Conservation (phyloP, 2,797 vertebrate genomes). For the Alosa sapidissima region DNA sequence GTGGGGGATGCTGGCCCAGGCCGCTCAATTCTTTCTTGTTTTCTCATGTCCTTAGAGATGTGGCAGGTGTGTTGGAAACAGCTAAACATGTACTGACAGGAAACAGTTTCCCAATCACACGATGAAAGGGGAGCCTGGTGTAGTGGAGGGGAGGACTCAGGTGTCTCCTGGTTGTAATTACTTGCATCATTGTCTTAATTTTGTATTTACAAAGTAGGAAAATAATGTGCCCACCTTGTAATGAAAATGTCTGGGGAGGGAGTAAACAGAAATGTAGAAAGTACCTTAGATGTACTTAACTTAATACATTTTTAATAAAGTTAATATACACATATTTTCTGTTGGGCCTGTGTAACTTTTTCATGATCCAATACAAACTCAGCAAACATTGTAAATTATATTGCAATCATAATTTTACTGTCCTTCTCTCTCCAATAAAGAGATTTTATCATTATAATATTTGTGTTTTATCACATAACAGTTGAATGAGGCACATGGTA, state of each 20-base stretch:
- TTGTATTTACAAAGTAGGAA: not conserved
- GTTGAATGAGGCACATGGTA: not conserved
- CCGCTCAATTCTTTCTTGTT: slow-evolving; percentile 59
- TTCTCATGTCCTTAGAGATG: slow-evolving; percentile 40
- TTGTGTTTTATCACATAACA: not conserved
- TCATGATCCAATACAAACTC: not conserved
- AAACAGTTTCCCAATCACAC: slow-evolving; percentile 62
- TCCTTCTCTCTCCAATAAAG: not conserved
- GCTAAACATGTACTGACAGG: slow-evolving; percentile 70
- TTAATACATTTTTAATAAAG: not conserved
- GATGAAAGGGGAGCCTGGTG: slow-evolving; percentile 61
- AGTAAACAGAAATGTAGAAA: not conserved
- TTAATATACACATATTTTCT: not conserved
- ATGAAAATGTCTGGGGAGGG: not conserved
- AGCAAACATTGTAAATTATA: not conserved
- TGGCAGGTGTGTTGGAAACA: slow-evolving; percentile 36
- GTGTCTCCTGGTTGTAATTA: slow-evolving; percentile 65
- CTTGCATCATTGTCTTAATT: slow-evolving; percentile 3
- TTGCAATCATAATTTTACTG: not conserved
- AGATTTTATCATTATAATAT: not conserved
- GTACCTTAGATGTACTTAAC: not conserved
- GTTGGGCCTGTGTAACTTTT: not conserved
- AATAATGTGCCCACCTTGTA: not conserved
- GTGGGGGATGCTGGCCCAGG: slow-evolving; percentile 38
- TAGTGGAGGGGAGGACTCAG: slow-evolving; percentile 51